Evolutionary conservation across 2,113 vertebrate genomes (phyloP).

Genomic region (Saguinus midas): DNA sequence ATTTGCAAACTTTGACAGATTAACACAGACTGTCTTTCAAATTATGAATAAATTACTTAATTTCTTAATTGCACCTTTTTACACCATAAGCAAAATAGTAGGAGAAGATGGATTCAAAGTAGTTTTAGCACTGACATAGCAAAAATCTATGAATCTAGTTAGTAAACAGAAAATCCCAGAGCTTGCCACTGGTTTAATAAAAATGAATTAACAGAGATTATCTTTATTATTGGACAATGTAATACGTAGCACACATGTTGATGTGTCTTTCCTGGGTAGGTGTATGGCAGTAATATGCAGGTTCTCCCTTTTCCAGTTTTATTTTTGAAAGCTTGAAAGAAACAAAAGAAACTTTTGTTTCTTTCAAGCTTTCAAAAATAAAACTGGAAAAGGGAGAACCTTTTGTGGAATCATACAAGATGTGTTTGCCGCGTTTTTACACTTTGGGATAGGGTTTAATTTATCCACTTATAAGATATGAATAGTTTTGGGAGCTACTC

Average conservation of each 20-base stretch:
- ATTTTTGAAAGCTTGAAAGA: too few relatives aligned
- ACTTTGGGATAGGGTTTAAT: neutral
- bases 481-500: neutral
- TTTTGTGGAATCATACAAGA: neutral
- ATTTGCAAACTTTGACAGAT: neutral
- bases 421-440: neutral
- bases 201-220: neutral
- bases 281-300: neutral
- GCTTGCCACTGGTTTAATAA: neutral
- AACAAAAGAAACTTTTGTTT: neutral
- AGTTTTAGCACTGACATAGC: neutral
- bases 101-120: neutral
- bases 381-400: neutral
- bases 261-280: neutral
- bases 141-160: neutral
- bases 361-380: neutral
- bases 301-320: too few relatives aligned
- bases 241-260: neutral
- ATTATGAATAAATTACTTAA: neutral
- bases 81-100: neutral
- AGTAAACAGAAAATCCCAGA: neutral
- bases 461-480: neutral
- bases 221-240: neutral
- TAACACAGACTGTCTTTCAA: neutral
- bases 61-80: neutral